Evolutionary conservation across 1,140 invertebrate genomes (phyloP), one percentile per base, ranked within the genome.

Genomic region (Trichoplusia ni): DNA sequence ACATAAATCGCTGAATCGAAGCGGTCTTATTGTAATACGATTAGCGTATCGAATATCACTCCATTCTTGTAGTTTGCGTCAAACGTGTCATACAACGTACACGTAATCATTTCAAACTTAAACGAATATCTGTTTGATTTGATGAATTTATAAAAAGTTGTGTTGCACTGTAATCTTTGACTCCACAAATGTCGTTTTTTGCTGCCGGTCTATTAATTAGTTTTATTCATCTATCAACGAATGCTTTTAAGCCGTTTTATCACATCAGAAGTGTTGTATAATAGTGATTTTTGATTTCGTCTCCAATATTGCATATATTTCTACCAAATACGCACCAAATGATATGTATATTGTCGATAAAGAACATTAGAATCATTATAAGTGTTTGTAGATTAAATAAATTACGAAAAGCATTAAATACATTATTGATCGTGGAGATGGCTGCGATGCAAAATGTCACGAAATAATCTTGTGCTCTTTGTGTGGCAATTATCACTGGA

Each of bases 401-500:
- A 4, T 4, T 27, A 27, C 25, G 7, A 27, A 27, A 4, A 27
- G 3, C 7, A 27, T 27, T 27, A 4, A 4, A 27, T 27, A 27
- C 3, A 3, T 3, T 27, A 1, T 37, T 5, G 14, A 13, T 37
- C n/a, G 33, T 37, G 33, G 14, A 37, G 14, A 13, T 37, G 11
- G 4, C 4, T 38, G 33, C 3, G 4, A 2, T 23, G 37, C 25
- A 42, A 31, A 58, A 44, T 31, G 25, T 49, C 18, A 27, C 54
- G 37, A 14, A 44, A 25, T 27, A 51, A 18, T 35, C 16, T 7
- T 31, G 59, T 58, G 42, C 59, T 68, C 69, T 73, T 81, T 84
- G 77, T 84, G 65, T 81, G 74, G 67, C 75, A 86, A 86, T 89
- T 87, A 86, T 75, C 82, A 64, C 76, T n/a, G 42, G n/a, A 42